These are phyloP conservation scores for Alcedo atthis DNA, from an alignment of 2,797 vertebrate species.

Conservation along the genomic window DNA sequence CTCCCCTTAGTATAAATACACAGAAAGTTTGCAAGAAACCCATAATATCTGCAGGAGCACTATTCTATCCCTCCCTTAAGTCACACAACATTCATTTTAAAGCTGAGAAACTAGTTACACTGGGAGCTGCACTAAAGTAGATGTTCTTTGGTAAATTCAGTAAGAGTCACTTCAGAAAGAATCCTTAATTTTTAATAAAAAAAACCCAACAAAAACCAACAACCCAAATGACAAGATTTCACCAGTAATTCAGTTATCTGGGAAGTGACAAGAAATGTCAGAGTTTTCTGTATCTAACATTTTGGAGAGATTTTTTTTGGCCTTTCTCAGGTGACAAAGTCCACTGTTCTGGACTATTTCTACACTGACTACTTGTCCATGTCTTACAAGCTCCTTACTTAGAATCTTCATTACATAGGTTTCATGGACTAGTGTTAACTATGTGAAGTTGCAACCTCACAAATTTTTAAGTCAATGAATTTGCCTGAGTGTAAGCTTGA, in stretches of 20 bases:
- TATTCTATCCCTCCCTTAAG: not conserved
- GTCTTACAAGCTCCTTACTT: not conserved
- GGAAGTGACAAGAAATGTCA: not conserved
- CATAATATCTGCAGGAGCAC: not conserved
- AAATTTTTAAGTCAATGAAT: not conserved
- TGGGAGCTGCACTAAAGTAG: not conserved
- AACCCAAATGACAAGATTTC: not conserved
- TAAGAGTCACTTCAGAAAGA: not conserved
- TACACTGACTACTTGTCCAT: not conserved
- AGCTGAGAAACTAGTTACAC: not conserved
- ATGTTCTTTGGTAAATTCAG: not conserved
- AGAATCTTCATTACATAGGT: not conserved
- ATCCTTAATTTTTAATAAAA: not conserved
- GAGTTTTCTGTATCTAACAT: not conserved
- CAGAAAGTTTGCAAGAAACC: not conserved
- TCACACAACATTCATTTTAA: not conserved
- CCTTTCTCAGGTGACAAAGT: not conserved
- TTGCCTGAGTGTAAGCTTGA: not conserved
- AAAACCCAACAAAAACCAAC: not conserved
- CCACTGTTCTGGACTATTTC: not conserved
- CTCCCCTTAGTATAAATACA: not conserved
- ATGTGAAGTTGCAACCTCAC: not conserved
- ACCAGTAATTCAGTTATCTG: not conserved
- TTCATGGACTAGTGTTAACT: not conserved
- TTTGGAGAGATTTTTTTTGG: not conserved